Percentiles rank a stretch among this genome's conserved stretches.
Evolutionary conservation across 2,797 vertebrate species (phyloP).

Genomic region (Gymnothorax javanicus): DNA sequence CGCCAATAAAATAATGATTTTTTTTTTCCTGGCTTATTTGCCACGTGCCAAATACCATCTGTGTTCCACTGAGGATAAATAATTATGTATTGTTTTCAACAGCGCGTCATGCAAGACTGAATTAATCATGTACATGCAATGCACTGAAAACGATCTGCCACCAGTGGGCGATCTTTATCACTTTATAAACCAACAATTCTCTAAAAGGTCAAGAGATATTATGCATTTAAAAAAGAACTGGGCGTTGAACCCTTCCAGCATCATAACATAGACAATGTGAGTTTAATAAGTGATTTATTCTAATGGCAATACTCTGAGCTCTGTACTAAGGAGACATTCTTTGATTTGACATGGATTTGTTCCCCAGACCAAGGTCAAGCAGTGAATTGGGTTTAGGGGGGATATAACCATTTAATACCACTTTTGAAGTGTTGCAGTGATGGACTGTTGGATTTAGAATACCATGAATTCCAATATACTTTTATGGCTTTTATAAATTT

Average conservation of each 20-base stretch:
- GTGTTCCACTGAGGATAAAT: not conserved
- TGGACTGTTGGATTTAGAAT: not conserved
- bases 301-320: not conserved
- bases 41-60: not conserved
- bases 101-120: not conserved
- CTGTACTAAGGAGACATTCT: constrained; percentile 3
- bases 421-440: not conserved
- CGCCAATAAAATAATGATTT: not conserved
- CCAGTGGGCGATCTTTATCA: constrained; percentile 32
- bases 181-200: not conserved
- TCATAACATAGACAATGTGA: constrained; percentile 32
- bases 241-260: constrained; percentile 33
- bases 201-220: not conserved
- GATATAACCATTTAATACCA: not conserved
- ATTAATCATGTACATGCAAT: not conserved
- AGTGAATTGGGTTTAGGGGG: not conserved
- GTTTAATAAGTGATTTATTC: not conserved
- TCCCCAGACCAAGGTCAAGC: not conserved
- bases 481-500: not conserved
- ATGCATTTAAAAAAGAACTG: not conserved
- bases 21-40: not conserved
- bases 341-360: not conserved
- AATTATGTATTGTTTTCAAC: not conserved
- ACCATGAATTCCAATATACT: not conserved
- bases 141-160: constrained; percentile 11